These are phyloP conservation scores for Hypsibius dujardini DNA, from an alignment of 1,140 invertebrate genomes.

Conservation along the genomic window DNA sequence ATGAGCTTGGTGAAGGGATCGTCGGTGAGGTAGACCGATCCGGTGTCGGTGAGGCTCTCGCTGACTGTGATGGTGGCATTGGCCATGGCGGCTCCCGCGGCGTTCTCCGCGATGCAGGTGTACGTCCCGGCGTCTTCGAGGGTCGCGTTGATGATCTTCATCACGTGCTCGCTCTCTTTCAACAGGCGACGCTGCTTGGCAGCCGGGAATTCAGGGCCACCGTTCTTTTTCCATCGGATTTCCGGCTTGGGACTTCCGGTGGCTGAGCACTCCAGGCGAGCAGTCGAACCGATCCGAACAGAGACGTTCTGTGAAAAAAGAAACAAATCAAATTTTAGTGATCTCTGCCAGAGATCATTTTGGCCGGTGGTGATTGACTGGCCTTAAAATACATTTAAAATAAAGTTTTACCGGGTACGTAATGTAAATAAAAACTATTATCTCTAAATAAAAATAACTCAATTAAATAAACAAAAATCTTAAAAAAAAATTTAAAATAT, in stretches of 20 bases:
- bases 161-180: conserved; percentile 45
- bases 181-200: conserved; percentile 29
- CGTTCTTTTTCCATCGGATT: conserved; percentile 63
- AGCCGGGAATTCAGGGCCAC: conserved; percentile 32
- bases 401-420: too few species aligned
- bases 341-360: too few species aligned
- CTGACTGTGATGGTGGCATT: conserved; percentile 56
- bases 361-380: too few species aligned
- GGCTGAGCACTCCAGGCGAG: conserved; percentile 45
- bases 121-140: conserved; percentile 67
- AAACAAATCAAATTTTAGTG: too few species aligned
- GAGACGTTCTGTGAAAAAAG: too few species aligned
- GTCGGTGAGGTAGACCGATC: neutral
- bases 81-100: conserved; percentile 53
- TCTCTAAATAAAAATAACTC: too few species aligned
- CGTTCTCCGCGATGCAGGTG: conserved; percentile 66
- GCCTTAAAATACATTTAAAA: too few species aligned
- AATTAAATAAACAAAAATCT: too few species aligned
- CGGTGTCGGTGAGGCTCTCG: neutral
- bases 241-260: conserved; percentile 69
- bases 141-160: conserved; percentile 58
- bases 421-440: too few species aligned
- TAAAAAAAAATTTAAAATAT: too few species aligned
- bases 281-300: neutral
- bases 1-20: neutral